Percentiles rank a stretch among this genome's conserved stretches.
Conservation (phyloP, 2,113 vertebrate genomes). For the Paratilapia polleni region DNA sequence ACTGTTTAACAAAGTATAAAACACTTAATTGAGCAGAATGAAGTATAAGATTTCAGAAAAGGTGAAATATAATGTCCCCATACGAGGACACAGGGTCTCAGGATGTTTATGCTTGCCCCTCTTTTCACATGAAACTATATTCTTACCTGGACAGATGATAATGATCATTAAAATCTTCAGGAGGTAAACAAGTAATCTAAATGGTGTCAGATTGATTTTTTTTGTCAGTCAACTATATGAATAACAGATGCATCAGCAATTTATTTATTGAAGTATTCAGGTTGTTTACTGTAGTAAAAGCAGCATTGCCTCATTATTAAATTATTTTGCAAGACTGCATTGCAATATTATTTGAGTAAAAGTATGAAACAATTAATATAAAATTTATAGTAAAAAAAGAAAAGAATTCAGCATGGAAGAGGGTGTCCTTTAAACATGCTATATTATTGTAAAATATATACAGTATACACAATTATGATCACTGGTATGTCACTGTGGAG, state of each 20-base stretch:
- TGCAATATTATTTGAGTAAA: accelerated
- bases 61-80: neutral
- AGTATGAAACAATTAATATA: neutral
- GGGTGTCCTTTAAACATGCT: neutral
- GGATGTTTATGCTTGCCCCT: neutral
- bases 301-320: neutral
- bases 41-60: neutral
- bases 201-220: too few relatives aligned
- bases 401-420: neutral
- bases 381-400: neutral
- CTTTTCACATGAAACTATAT: neutral
- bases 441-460: neutral
- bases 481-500: neutral
- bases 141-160: neutral
- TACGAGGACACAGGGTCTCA: neutral
- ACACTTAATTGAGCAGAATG: neutral
- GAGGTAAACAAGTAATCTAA: neutral
- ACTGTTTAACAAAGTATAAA: too few relatives aligned
- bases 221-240: neutral
- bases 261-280: neutral
- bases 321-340: neutral
- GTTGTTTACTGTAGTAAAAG: neutral
- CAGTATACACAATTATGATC: accelerated
- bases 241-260: neutral
- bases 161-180: neutral